These are phyloP conservation scores for Gymnoscopelus braueri DNA, from an alignment of 2,797 vertebrate genomes.

Conservation along the genomic window DNA sequence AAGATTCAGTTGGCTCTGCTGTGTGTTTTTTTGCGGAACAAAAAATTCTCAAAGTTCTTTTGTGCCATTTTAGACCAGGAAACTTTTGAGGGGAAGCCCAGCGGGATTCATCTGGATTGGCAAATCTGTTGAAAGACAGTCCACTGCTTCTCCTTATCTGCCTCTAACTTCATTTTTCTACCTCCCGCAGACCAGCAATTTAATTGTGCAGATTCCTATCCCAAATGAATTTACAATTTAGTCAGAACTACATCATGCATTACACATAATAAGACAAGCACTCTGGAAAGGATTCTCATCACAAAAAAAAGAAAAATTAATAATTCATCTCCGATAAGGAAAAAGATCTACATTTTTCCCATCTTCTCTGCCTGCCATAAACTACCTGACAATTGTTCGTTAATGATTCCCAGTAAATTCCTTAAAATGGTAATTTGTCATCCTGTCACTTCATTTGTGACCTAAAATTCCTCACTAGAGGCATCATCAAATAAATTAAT, in stretches of 20 bases:
- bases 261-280: constrained; percentile 88
- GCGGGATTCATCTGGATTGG: constrained; percentile 84
- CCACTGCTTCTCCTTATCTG: constrained; percentile 83
- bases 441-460: constrained; percentile 99
- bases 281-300: constrained; percentile 87
- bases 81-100: constrained; percentile 87
- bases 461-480: constrained; percentile 99
- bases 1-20: background rate
- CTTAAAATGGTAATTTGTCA: constrained; percentile 99
- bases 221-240: constrained; percentile 89
- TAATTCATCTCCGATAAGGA: constrained; percentile 92
- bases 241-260: constrained; percentile 88
- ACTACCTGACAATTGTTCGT: constrained; percentile 99
- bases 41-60: constrained; percentile 19
- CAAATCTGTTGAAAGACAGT: constrained; percentile 85
- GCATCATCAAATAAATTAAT: constrained; percentile 99
- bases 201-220: constrained; percentile 88
- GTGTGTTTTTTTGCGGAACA: background rate
- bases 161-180: constrained; percentile 85
- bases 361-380: constrained; percentile 93
- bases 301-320: constrained; percentile 82
- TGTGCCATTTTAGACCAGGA: constrained; percentile 65
- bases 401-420: constrained; percentile 99
- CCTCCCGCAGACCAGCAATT: constrained; percentile 83
- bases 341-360: constrained; percentile 94